Base-by-base conservation (phyloP, 2,888 invertebrate genomes). In the Drymonia ruficornis region DNA sequence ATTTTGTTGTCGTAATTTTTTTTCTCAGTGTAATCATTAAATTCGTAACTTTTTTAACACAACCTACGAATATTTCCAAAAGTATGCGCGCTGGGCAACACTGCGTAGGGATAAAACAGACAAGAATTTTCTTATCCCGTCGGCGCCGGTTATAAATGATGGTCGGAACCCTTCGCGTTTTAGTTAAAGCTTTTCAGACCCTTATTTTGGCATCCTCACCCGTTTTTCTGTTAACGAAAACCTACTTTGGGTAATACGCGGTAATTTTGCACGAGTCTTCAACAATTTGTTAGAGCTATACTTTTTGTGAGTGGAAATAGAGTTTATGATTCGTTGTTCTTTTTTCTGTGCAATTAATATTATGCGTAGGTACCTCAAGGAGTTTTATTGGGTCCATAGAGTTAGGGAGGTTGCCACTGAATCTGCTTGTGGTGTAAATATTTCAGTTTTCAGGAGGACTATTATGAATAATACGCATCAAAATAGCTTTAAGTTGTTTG, bases 71-170 rank as follows among this genome's bases (percentile, higher is more conserved):
- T 36, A 36, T 36, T 36, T 36, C n/a, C 36, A 36, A 36, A 36
- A 36, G 36, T 36, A 40, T 40, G 40, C 16, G 16, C 16, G 40
- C 40, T 36, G 64, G 61, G 63, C 69, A 74, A 77, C 68, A 75
- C 72, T 67, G 67, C 71, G 76, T 72, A 74, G 74, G 78, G 78
- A 80, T 78, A 77, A 78, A 80, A 80, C 78, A 77, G 76, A 76
- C 77, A 76, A 73, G 79, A 76, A 81, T 63, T 47, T 79, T 73
- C 83, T 84, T 82, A 80, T 78, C 80, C 83, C 80, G 82, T 86
- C 86, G 84, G 76, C 82, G 69, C 63, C 67, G 66, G 82, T 84
- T 76, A 88, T 87, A 86, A 87, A 87, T 87, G 86, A 87, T 86
- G 69, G 63, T 49, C 60, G 60, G 69, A 72, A 80, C 82, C 86